Evolutionary conservation across 2,888 invertebrate genomes (phyloP).

Genomic region (Endotricha flammealis): DNA sequence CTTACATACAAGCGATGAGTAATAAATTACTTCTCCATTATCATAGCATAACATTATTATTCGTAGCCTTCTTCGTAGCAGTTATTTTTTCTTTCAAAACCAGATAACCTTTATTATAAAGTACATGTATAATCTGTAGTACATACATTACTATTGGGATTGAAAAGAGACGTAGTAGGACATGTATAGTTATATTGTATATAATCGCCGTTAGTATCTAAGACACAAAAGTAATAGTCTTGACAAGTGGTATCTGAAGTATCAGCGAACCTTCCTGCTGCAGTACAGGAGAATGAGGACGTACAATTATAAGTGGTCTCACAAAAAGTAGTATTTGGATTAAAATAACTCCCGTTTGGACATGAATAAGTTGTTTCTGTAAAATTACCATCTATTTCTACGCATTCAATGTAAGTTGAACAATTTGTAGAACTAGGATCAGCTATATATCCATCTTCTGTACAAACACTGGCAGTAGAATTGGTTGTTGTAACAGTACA

Average conservation of each 20-base stretch:
- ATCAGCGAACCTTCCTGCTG: constrained; percentile 59
- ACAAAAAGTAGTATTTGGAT: constrained; percentile 55
- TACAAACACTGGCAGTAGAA: constrained; percentile 35
- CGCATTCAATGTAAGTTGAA: constrained; percentile 52
- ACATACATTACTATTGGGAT: constrained; percentile 46
- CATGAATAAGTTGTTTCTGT: constrained; percentile 44
- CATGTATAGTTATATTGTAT: constrained; percentile 55
- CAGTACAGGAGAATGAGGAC: constrained; percentile 41
- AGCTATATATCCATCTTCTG: constrained; percentile 46
- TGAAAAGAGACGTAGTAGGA: constrained; percentile 58
- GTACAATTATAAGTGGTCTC: constrained; percentile 49
- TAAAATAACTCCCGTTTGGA: constrained; percentile 42
- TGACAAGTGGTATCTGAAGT: constrained; percentile 53
- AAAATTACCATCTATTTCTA: constrained; percentile 40
- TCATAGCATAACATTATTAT: neutral
- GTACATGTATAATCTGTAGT: constrained; percentile 56
- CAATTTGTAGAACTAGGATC: constrained; percentile 51
- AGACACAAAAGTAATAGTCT: constrained; percentile 56
- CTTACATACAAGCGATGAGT: no score
- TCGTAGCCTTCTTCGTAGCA: no score
- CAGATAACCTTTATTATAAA: no score
- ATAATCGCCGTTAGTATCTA: constrained; percentile 36
- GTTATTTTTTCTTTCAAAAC: no score
- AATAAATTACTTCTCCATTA: neutral
- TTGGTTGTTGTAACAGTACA: constrained; percentile 42